Base-by-base conservation (phyloP, 2,888 invertebrate species). In the Drosophila paranaensis region DNA sequence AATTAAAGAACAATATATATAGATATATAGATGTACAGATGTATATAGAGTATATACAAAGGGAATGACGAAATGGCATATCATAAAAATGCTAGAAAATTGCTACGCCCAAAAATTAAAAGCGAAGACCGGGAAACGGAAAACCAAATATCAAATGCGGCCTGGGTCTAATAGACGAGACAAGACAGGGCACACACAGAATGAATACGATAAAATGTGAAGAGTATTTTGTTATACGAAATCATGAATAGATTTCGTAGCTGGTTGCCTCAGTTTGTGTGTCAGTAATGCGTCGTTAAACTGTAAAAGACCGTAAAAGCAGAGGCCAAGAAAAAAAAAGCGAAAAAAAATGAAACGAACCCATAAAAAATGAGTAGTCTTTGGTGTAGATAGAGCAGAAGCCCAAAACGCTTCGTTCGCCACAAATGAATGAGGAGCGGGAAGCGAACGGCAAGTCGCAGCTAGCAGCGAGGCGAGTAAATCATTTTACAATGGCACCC, bases 221-320 rank as follows among this genome's bases (percentile, higher is more conserved):
- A 66, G 72, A 75, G 79, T 74, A 77, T 79, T 78, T 79, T 63
- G 81, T 67, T 73, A 73, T 61, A 61, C 58, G 71, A 71, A 88
- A 82, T 89, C 89, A 84, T 88, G 88, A 89, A 86, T 86, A 88
- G 86, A 90, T 89, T 88, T 75, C 60, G 50, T 51, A 33, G 62
- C 64, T 45, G 65, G 53, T 69, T 58, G 60, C 51, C 68, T 60
- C 69, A 56, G 77, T 83, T 83, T 76, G 88, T 89, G 79, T 88
- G 78, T 77, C 86, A 89, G 89, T 88, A 86, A 90, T 90, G 83
- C 79, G 89, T 87, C 86, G 86, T 87, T 90, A 87, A 87, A 88
- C 89, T 88, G 90, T 82, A 86, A 87, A 90, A 77, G 89, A 76
- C 86, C 89, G 89, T 87, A 86, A 90, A 86, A 86, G 51, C 51